phyloP scores from a whole-genome alignment of 2,888 invertebrate genomes.

The Ormyrus pomaceus region DNA sequence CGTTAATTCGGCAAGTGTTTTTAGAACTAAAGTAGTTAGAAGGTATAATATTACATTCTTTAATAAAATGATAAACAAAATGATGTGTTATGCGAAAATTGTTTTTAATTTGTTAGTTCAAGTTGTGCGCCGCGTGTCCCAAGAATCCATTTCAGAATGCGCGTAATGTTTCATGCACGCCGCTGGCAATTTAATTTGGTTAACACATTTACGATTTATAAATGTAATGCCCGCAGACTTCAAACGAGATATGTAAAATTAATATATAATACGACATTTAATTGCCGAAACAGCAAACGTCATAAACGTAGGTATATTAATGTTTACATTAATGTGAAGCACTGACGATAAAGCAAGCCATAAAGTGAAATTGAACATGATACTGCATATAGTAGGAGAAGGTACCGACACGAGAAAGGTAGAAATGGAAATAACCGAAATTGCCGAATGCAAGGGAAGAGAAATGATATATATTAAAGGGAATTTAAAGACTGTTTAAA shows the following conservation, averaged over 20 bases:
- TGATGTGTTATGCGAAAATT: too few relatives aligned
- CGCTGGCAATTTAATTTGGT: too few relatives aligned
- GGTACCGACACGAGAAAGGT: not conserved
- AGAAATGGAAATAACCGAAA: not conserved
- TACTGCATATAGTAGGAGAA: not conserved
- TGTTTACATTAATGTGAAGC: constrained; percentile 4
- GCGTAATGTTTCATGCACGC: too few relatives aligned
- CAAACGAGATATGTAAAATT: not conserved
- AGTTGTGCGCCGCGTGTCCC: too few relatives aligned
- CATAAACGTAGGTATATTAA: not conserved
- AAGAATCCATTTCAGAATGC: too few relatives aligned
- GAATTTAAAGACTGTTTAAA: not conserved
- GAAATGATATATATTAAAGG: not conserved
- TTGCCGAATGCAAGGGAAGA: not conserved
- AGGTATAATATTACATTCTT: not conserved
- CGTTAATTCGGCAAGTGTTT: not conserved
- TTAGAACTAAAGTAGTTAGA: not conserved
- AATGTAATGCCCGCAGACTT: too few relatives aligned
- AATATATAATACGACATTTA: not conserved
- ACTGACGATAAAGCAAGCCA: constrained; percentile 12
- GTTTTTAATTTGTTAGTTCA: too few relatives aligned
- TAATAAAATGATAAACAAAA: not conserved
- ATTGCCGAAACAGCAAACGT: not conserved
- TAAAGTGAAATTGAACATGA: constrained; percentile 31
- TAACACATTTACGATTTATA: too few relatives aligned